Conservation (phyloP, 2,888 invertebrate species). For the Andrena bicolor region DNA sequence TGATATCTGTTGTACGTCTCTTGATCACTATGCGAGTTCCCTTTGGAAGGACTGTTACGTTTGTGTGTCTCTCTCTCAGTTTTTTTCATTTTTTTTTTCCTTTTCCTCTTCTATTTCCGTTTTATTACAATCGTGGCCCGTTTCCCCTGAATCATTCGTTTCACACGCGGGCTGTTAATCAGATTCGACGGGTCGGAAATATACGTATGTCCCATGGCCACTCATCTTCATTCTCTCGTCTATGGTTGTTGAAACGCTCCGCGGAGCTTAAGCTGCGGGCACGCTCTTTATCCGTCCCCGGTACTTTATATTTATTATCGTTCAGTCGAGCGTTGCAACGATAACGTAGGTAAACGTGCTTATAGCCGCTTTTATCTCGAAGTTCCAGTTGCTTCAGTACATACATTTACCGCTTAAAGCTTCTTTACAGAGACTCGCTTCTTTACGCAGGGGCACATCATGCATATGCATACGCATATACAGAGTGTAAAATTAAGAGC, state of each 20-base stretch:
- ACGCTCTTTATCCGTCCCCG: constrained; percentile 20
- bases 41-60: constrained; percentile 12
- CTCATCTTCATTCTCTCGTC: constrained; percentile 52
- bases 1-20: constrained; percentile 42
- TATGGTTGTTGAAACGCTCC: constrained; percentile 17
- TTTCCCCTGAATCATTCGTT: constrained; percentile 34
- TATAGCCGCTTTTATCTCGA: constrained; percentile 61
- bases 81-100: background rate
- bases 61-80: constrained; percentile 1
- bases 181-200: constrained; percentile 23
- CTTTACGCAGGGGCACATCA: constrained; percentile 61
- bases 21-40: constrained; percentile 1
- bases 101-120: background rate
- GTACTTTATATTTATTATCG: constrained; percentile 42
- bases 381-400: constrained; percentile 60
- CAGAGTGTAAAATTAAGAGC: background rate
- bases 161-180: constrained; percentile 24
- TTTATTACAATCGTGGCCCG: background rate
- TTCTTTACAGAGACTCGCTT: constrained; percentile 59
- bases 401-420: constrained; percentile 64
- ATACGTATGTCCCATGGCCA: constrained; percentile 76
- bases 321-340: constrained; percentile 50
- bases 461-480: constrained; percentile 40
- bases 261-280: constrained; percentile 14
- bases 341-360: constrained; percentile 59